These are phyloP conservation scores for Drosophila vallismaia DNA, from an alignment of 2,888 invertebrate genomes.

Conservation along the genomic window DNA sequence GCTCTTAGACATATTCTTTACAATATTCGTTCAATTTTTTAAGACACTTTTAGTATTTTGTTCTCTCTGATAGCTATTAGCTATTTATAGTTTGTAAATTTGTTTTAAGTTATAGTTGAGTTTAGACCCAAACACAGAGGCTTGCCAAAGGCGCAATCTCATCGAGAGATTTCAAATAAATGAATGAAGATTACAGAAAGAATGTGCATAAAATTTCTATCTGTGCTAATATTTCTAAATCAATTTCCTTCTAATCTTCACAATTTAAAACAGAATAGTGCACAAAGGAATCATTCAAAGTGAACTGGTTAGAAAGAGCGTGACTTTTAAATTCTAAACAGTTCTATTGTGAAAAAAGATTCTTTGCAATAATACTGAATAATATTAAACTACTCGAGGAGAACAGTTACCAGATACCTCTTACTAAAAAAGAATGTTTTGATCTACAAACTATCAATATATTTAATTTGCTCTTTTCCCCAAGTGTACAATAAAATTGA, in stretches of 20 bases:
- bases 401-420: conserved; percentile 9
- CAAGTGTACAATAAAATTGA: conserved; percentile 19
- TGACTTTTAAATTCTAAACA: conserved; percentile 14
- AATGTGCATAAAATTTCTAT: neutral
- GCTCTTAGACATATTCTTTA: conserved; percentile 21
- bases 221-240: conserved; percentile 15
- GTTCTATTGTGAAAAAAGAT: conserved; percentile 1
- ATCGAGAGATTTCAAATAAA: conserved; percentile 11
- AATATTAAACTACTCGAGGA: conserved; percentile 10
- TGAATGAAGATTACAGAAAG: neutral
- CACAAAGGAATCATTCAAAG: neutral
- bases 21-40: conserved; percentile 45
- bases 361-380: conserved; percentile 28
- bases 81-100: conserved; percentile 18
- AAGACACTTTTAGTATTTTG: conserved; percentile 48
- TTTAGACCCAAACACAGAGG: conserved; percentile 8
- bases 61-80: conserved; percentile 27
- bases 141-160: conserved; percentile 16
- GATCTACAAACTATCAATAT: conserved; percentile 15
- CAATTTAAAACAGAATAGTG: neutral
- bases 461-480: conserved; percentile 12
- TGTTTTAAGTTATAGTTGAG: conserved; percentile 17
- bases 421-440: conserved; percentile 18
- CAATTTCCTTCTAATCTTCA: neutral
- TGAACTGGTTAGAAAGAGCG: neutral